Conservation (phyloP, 2,888 invertebrate species). For the Argyresthia goedartella region DNA sequence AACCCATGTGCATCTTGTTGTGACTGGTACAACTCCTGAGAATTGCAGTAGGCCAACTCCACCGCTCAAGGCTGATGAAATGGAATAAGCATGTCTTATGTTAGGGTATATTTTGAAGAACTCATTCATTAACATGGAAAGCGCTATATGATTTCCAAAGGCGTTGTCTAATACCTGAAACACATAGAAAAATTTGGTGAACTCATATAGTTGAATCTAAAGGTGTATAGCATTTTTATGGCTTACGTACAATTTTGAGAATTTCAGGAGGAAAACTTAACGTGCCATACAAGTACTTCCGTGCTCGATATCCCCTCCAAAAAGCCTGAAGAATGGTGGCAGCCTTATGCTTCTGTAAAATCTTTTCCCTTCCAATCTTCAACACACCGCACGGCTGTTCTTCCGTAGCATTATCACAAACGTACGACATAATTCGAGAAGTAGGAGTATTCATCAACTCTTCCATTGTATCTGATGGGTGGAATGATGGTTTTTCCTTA, state of each 20-base stretch:
- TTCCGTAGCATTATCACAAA: constrained; percentile 44
- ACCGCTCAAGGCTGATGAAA: constrained; percentile 45
- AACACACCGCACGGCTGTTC: constrained; percentile 40
- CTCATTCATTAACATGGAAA: constrained; percentile 49
- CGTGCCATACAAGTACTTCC: constrained; percentile 29
- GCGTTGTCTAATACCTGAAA: constrained; percentile 43
- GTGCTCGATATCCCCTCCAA: constrained; percentile 49
- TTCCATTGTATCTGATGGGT: constrained; percentile 11
- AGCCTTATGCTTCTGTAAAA: constrained; percentile 40
- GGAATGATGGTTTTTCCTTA: too few species aligned
- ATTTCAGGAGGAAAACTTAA: constrained; percentile 29
- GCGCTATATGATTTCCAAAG: constrained; percentile 41
- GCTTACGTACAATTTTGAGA: constrained; percentile 24
- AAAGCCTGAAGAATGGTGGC: constrained; percentile 43
- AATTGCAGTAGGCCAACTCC: constrained; percentile 34
- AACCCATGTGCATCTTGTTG: constrained; percentile 45
- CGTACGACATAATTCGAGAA: constrained; percentile 24
- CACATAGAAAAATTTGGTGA: background rate
- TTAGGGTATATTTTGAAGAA: constrained; percentile 49
- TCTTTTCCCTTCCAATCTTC: constrained; percentile 38
- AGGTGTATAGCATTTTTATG: too few species aligned
- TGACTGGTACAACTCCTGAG: constrained; percentile 23
- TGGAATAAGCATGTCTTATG: constrained; percentile 40
- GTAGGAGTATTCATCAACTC: constrained; percentile 23
- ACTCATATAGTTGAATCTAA: too few species aligned